Evolutionary conservation across 2,888 invertebrate genomes (phyloP).

Genomic region (Furcula furcula): DNA sequence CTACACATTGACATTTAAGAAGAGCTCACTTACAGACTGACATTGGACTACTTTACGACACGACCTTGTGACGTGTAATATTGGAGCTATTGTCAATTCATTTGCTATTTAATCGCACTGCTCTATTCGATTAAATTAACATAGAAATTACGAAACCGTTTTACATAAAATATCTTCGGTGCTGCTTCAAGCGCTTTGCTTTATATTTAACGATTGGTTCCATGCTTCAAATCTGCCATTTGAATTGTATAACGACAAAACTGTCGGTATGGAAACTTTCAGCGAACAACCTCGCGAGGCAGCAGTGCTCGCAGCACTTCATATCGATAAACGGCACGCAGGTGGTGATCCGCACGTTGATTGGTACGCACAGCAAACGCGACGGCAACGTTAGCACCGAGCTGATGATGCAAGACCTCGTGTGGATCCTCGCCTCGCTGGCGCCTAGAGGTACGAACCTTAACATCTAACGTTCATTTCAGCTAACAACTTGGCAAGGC

Average conservation of each 20-base stretch:
- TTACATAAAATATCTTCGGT: conserved; percentile 8
- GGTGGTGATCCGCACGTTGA: conserved; percentile 78
- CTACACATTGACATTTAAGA: conserved; percentile 67
- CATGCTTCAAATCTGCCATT: conserved; percentile 2
- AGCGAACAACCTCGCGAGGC: conserved; percentile 77
- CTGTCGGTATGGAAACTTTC: conserved; percentile 49
- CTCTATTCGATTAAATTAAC: conserved; percentile 43
- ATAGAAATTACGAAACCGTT: conserved; percentile 28
- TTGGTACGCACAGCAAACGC: conserved; percentile 75
- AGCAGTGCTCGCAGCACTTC: conserved; percentile 78
- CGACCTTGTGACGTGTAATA: conserved; percentile 50
- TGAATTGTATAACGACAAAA: conserved; percentile 20
- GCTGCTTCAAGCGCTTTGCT: conserved; percentile 1
- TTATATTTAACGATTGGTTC: not conserved
- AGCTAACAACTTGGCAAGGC: conserved; percentile 71
- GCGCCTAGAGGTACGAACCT: conserved; percentile 73
- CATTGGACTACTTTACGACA: conserved; percentile 57
- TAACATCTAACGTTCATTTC: conserved; percentile 42
- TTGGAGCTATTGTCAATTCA: conserved; percentile 47
- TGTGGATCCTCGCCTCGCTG: conserved; percentile 83
- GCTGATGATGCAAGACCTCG: conserved; percentile 79
- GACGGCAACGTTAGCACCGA: conserved; percentile 76
- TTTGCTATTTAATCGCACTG: conserved; percentile 41
- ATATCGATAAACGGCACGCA: conserved; percentile 80
- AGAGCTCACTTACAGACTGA: conserved; percentile 46